These are phyloP conservation scores for Sarcophaga carnaria DNA, from an alignment of 2,888 invertebrate species.

Conservation along the genomic window DNA sequence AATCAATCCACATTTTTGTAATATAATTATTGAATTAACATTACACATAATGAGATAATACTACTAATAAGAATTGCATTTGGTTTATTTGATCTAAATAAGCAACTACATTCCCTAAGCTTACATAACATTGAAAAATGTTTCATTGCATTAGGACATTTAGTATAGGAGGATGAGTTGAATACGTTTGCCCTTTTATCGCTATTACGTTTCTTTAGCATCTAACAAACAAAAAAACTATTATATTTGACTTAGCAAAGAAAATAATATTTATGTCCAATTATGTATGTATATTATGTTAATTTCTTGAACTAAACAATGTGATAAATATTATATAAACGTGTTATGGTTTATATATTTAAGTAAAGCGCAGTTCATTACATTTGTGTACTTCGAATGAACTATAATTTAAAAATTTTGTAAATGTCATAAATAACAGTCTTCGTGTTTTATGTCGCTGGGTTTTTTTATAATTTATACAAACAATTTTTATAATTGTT, in stretches of 20 bases:
- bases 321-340: conserved; percentile 5
- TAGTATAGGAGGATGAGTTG: conserved; percentile 39
- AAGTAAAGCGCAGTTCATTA: conserved; percentile 26
- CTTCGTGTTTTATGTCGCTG: conserved; percentile 59
- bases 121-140: conserved; percentile 49
- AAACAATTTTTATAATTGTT: conserved; percentile 50
- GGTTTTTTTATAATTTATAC: conserved; percentile 60
- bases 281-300: not conserved
- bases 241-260: not conserved
- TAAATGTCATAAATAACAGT: conserved; percentile 62
- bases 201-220: conserved; percentile 1
- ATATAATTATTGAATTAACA: conserved; percentile 38
- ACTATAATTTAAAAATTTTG: conserved; percentile 38
- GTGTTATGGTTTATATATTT: not conserved
- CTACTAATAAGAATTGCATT: conserved; percentile 62
- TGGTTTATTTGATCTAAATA: conserved; percentile 59
- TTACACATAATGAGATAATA: conserved; percentile 57
- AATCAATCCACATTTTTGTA: conserved; percentile 35
- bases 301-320: not conserved
- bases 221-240: conserved; percentile 14
- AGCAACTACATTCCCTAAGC: conserved; percentile 54
- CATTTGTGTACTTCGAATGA: conserved; percentile 37
- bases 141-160: conserved; percentile 48
- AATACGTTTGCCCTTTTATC: conserved; percentile 14
- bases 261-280: conserved; percentile 1